phyloP scores from a whole-genome alignment of 2,113 vertebrate species.

The Chitala chitala region DNA sequence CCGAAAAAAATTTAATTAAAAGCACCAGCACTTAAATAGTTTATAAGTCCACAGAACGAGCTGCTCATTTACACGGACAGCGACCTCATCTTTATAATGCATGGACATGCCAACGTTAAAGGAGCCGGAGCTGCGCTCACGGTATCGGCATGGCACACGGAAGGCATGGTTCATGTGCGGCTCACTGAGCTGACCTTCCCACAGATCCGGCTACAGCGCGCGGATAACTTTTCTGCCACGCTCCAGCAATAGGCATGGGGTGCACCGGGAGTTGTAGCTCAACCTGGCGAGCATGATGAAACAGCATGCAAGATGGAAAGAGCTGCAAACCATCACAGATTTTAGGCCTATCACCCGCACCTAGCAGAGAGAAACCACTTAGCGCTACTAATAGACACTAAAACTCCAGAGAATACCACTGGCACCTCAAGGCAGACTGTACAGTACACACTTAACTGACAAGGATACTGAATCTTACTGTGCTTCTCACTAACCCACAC shows the following conservation, averaged over 20 bases:
- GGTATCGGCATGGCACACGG: background rate
- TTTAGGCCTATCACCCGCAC: background rate
- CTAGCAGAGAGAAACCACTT: background rate
- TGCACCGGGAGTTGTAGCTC: background rate
- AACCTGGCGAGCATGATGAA: conserved; percentile 13
- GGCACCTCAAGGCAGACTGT: background rate
- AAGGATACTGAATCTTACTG: too few relatives aligned
- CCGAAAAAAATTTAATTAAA: background rate
- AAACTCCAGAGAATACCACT: background rate
- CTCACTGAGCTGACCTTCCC: background rate
- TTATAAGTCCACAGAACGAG: background rate
- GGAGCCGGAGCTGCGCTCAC: background rate
- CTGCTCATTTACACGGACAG: background rate
- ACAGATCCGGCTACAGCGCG: background rate
- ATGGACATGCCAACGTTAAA: background rate
- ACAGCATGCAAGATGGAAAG: conserved; percentile 4
- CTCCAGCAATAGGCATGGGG: background rate
- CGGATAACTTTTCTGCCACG: background rate
- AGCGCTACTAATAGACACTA: background rate
- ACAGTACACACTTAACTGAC: background rate
- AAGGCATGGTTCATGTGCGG: background rate
- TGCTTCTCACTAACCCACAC: too few relatives aligned
- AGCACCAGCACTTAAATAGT: background rate
- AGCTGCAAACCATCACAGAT: conserved; percentile 1
- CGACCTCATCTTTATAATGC: too few relatives aligned